These are phyloP conservation scores for Masnerella sp. DNA, from an alignment of 2,888 invertebrate genomes.

Conservation along the genomic window DNA sequence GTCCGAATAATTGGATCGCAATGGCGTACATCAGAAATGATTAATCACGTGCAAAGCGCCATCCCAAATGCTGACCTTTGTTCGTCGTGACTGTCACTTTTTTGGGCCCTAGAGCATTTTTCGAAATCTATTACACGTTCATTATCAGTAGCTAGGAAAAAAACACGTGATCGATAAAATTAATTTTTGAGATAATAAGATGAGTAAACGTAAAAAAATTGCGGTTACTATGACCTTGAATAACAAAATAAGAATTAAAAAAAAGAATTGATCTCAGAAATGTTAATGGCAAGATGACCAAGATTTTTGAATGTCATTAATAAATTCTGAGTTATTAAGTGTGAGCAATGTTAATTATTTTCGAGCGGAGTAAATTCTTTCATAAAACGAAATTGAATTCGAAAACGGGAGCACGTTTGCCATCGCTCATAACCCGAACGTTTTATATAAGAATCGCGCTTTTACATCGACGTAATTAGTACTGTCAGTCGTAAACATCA, in stretches of 20 bases:
- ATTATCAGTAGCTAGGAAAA: constrained; percentile 28
- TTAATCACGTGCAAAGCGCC: constrained; percentile 45
- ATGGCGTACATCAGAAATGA: constrained; percentile 40
- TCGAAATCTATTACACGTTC: constrained; percentile 39
- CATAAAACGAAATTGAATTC: too few relatives aligned
- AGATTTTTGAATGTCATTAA: too few relatives aligned
- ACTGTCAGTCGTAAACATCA: constrained; percentile 35
- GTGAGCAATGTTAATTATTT: too few relatives aligned
- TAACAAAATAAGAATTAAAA: too few relatives aligned
- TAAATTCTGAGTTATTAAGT: too few relatives aligned
- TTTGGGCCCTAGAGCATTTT: background rate
- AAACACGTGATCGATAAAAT: too few relatives aligned
- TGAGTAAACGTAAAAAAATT: too few relatives aligned
- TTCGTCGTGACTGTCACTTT: constrained; percentile 28
- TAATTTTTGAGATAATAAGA: background rate
- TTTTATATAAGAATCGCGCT: constrained; percentile 1
- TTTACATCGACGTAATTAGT: constrained; percentile 36
- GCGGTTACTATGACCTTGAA: too few relatives aligned
- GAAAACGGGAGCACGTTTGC: background rate
- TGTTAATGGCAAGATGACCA: too few relatives aligned
- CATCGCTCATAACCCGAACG: background rate
- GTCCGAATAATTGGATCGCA: constrained; percentile 52
- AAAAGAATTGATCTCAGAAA: too few relatives aligned
- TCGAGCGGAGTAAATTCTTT: too few relatives aligned
- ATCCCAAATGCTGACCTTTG: constrained; percentile 25